Conservation (phyloP, 2,113 vertebrate genomes). For the Lamprotornis superbus region DNA sequence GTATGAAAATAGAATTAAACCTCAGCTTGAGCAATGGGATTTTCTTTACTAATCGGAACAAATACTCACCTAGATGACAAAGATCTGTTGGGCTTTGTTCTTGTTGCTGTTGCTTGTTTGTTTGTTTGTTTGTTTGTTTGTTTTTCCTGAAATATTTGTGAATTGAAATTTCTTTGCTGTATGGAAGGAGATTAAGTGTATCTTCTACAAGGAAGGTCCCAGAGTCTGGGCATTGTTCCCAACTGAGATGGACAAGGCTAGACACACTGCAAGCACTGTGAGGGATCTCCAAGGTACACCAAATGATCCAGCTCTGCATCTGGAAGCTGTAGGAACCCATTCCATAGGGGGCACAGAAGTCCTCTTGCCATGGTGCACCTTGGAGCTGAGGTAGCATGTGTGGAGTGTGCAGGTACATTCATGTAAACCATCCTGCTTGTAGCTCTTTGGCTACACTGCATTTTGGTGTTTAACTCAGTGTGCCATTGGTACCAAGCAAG, state of each 20-base stretch:
- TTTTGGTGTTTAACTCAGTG: too few relatives aligned
- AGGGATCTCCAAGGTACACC: not conserved
- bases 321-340: not conserved
- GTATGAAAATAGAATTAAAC: not conserved
- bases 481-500: too few relatives aligned
- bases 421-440: not conserved
- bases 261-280: fast-evolving
- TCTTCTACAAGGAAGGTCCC: not conserved
- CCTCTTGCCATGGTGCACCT: not conserved
- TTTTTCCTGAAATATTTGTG: not conserved
- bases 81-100: not conserved
- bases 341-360: not conserved
- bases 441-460: not conserved
- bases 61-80: not conserved
- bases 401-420: not conserved
- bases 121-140: not conserved
- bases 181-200: not conserved
- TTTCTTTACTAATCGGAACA: not conserved
- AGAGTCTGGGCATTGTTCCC: not conserved
- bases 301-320: not conserved
- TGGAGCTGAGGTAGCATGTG: not conserved
- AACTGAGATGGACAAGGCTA: not conserved
- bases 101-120: not conserved
- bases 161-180: not conserved
- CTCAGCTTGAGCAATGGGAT: not conserved